Evolutionary conservation across 2,888 invertebrate species (phyloP).

Genomic region (Apodemia zela): DNA sequence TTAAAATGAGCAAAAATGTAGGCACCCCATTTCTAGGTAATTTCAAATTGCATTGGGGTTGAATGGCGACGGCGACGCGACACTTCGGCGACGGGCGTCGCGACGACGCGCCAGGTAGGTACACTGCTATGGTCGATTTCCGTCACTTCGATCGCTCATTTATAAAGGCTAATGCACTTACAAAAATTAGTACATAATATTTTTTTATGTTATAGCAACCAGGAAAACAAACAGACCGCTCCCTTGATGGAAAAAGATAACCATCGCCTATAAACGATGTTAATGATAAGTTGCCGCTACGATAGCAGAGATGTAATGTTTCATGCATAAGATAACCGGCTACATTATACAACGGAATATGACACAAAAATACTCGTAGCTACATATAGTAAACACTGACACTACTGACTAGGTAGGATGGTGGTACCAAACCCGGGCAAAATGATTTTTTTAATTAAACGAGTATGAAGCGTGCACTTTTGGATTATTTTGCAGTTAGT

Average conservation of each 20-base stretch:
- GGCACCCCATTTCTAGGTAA: slow-evolving; percentile 55
- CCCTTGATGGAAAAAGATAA: not conserved
- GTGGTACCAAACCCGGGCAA: no score
- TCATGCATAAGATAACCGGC: no score
- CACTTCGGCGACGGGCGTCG: slow-evolving; percentile 40
- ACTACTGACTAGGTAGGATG: no score
- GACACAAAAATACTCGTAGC: no score
- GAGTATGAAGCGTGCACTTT: no score
- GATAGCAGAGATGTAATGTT: no score
- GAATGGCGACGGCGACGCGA: slow-evolving; percentile 41
- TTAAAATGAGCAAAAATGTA: slow-evolving; percentile 45
- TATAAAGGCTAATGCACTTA: slow-evolving; percentile 7
- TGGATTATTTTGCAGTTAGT: no score
- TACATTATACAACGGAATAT: no score
- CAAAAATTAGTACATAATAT: not conserved
- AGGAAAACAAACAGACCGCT: not conserved
- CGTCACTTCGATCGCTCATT: not conserved
- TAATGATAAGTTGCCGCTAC: no score
- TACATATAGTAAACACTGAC: no score
- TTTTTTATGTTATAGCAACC: not conserved
- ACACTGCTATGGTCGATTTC: not conserved
- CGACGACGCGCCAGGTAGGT: slow-evolving; percentile 32
- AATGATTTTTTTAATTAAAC: no score
- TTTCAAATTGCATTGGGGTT: slow-evolving; percentile 60
- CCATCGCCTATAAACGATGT: no score